A percentile compares a stretch with the other conserved stretches of the same genome.
Evolutionary conservation across 2,888 invertebrate genomes (phyloP).

Genomic region (Chloroclysta siterata): DNA sequence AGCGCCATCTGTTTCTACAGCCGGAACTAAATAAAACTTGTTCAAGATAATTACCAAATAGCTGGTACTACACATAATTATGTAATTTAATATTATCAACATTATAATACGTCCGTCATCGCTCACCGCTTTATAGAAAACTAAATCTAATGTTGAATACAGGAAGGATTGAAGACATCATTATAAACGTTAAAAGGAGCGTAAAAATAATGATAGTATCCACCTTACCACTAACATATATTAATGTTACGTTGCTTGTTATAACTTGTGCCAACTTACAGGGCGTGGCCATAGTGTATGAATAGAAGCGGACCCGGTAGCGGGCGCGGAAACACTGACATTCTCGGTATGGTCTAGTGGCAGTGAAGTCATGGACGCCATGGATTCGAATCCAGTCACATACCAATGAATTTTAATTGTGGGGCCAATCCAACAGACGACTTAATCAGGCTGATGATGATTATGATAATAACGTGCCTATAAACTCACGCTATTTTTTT

Average conservation of each 20-base stretch:
- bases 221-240: slow-evolving; percentile 13
- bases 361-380: too few relatives aligned
- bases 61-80: background rate
- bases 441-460: too few relatives aligned
- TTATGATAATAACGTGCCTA: too few relatives aligned
- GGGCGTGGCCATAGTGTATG: background rate
- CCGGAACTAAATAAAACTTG: background rate
- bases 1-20: background rate
- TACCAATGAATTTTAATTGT: too few relatives aligned
- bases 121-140: background rate
- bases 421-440: too few relatives aligned
- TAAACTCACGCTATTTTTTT: too few relatives aligned
- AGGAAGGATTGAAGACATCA: slow-evolving; percentile 17
- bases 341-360: too few relatives aligned
- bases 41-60: background rate
- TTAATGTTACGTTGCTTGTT: slow-evolving; percentile 16
- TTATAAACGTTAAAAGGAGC: slow-evolving; percentile 33
- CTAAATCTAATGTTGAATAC: slow-evolving; percentile 1
- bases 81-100: background rate
- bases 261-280: slow-evolving; percentile 12
- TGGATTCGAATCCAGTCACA: too few relatives aligned
- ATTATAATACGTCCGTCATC: background rate
- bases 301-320: background rate
- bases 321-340: background rate
- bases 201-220: slow-evolving; percentile 35